Evolutionary conservation across 2,888 invertebrate genomes (phyloP), one percentile per base, ranked within the genome.

Genomic region (Cryptocephalus primarius): DNA sequence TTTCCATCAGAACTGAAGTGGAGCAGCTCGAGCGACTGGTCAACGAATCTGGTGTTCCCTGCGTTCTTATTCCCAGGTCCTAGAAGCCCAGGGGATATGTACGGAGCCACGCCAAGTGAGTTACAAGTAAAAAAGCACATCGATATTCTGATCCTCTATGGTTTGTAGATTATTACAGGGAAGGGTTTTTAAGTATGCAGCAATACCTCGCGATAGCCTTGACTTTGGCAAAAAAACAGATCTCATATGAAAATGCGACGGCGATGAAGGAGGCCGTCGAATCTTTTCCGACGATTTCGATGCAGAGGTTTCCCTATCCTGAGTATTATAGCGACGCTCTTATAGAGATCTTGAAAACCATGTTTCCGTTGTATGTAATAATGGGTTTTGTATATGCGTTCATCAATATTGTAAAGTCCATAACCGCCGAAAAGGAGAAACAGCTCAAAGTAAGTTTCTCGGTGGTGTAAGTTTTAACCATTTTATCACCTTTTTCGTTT

Each of bases 331-430:
- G 75, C 22, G 90, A 91, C 66, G 65, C 75, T 0, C 76, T 88
- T 14, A 66, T 88, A 1, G 70, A 77, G 33, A 78, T 80, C 0
- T 64, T 90, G 39, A 76, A 82, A 60, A 65, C 73, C 9, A 75
- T 85, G 56, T 76, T 91, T 48, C 84, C 90, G 0, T 71, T 87
- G 53, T 82, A 91, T 42, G 72, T 92, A 31, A 73, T 89, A 70
- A 71, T 91, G 11, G 85, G 87, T 62, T 91, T 87, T 61, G 81
- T 86, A 45, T 88, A 89, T 64, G 81, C 85, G 0, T 83, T 83
- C 44, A 80, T 88, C 11, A 87, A 85, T 60, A 85, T 84, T 34
- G 82, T 84, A 1, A 83, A 85, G 68, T 79, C 78, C 40, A 75
- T 88, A 32, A 80, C 83, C 0, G 73, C 80, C 33, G 88, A 88